Conservation (phyloP, 2,113 vertebrate species). For the Pteropus alecto region DNA sequence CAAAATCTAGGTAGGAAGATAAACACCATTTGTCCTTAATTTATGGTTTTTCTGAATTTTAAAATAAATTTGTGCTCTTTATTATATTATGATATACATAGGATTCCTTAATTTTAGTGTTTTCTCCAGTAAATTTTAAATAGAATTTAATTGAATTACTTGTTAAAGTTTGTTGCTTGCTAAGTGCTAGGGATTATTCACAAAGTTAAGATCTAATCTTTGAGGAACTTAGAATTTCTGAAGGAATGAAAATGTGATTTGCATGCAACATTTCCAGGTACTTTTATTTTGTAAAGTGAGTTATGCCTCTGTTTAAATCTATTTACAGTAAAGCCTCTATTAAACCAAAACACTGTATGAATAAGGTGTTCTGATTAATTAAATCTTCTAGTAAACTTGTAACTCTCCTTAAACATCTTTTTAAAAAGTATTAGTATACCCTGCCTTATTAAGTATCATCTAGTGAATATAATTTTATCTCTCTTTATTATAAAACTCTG, state of each 20-base stretch:
- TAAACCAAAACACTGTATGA: background rate
- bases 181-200: background rate
- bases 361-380: background rate
- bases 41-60: background rate
- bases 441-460: background rate
- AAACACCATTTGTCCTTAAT: background rate
- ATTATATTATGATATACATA: background rate
- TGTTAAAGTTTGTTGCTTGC: background rate
- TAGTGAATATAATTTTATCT: constrained; percentile 13
- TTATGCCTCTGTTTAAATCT: background rate
- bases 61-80: background rate
- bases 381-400: constrained; percentile 27
- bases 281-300: background rate
- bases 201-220: background rate
- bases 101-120: background rate
- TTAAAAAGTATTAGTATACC: background rate
- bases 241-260: background rate
- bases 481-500: constrained; percentile 7
- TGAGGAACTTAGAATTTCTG: background rate
- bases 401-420: background rate
- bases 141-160: background rate
- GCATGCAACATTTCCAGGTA: background rate
- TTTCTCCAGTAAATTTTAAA: background rate
- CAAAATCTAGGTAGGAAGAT: background rate
- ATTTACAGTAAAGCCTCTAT: background rate